phyloP scores from a whole-genome alignment of 1,140 invertebrate genomes.

The Meloidogyne floridensis region DNA sequence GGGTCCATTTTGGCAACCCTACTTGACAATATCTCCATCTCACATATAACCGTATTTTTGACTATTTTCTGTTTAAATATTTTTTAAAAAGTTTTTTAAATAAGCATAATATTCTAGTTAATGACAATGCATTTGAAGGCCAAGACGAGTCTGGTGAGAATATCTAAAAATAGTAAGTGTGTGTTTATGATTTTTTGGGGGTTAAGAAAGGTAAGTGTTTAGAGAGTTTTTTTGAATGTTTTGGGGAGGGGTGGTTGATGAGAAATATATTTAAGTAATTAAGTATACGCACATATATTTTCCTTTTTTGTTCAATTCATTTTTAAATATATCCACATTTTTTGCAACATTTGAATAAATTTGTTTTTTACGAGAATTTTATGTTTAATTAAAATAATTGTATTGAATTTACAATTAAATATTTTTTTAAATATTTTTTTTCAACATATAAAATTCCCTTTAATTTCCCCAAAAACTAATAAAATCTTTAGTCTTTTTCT shows the following conservation, averaged over 20 bases:
- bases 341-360: not conserved
- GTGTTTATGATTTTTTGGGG: not conserved
- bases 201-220: not conserved
- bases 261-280: too few relatives aligned
- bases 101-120: not conserved
- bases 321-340: not conserved
- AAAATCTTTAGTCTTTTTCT: too few relatives aligned
- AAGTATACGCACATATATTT: too few relatives aligned
- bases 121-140: not conserved
- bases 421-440: too few relatives aligned
- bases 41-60: too few relatives aligned
- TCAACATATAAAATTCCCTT: too few relatives aligned
- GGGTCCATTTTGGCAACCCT: too few relatives aligned
- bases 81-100: not conserved
- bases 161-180: not conserved
- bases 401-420: too few relatives aligned
- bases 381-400: too few relatives aligned
- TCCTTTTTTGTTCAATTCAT: not conserved
- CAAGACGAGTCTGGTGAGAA: not conserved
- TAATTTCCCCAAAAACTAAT: too few relatives aligned
- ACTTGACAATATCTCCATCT: too few relatives aligned
- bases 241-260: not conserved
- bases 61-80: too few relatives aligned
- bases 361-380: not conserved
- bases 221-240: not conserved